Evolutionary conservation across 1,140 invertebrate genomes (phyloP), one percentile per base, ranked within the genome.

Genomic region (Cepaea nemoralis): DNA sequence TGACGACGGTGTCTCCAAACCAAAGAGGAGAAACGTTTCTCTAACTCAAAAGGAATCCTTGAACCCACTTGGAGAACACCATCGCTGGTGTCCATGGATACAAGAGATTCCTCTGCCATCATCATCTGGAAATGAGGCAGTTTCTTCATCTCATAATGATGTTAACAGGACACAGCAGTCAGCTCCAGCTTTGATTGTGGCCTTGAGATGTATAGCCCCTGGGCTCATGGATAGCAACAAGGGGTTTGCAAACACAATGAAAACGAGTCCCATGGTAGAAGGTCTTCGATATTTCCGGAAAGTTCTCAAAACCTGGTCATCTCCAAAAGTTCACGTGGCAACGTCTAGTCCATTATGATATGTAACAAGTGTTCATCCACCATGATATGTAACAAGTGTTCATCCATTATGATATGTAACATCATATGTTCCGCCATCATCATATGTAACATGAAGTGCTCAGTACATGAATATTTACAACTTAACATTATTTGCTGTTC

Each of bases 11-110:
- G 85, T 76, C 27, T 69, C 82, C 14, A 55, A 45, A 39, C 12
- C 71, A 35, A 84, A 84, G 63, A 71, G 67, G 40, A 31, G 39
- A 67, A 83, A 78, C 75, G 75, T 84, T 42, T n/a, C 73, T 19
- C 39, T 75, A 37, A 75, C n/a, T n/a, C n/a, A n/a, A 22, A 86
- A 85, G 63, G 59, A 77, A 45, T n/a, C 12, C 24, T 84, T 87
- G 59, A 78, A 86, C 40, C 86, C 85, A 22, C 39, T 87, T 35
- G 75, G 35, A 35, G 86, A 87, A 80, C 86, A 87, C 77, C 81
- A 80, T 24, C 81, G 83, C 48, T 87, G 86, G 86, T 87, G 86
- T 83, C 85, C 86, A 19, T 87, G 86, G 86, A 66, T 85, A 45
- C 74, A 50, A 69, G n/a, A 67, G 27, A 31, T n/a, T 12, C 42